Evolutionary conservation across 2,797 vertebrate species (phyloP).

Genomic region (Gastrophryne carolinensis): DNA sequence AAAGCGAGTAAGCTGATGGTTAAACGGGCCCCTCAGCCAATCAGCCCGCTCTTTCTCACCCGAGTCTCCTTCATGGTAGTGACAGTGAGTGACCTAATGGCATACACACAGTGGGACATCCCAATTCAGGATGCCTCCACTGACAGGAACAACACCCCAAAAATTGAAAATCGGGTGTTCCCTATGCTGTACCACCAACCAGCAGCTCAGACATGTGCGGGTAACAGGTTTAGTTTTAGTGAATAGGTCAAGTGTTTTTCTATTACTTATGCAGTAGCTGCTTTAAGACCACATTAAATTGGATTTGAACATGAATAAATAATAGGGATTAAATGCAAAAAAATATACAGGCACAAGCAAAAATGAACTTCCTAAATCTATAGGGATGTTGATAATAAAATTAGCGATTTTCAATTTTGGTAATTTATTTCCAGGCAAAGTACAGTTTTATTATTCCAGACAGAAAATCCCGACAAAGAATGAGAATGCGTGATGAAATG

Average conservation of each 20-base stretch:
- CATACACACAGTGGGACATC: too few relatives aligned
- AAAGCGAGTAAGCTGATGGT: too few relatives aligned
- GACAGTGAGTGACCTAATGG: too few relatives aligned
- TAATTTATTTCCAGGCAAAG: slow-evolving; percentile 28
- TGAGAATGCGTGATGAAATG: slow-evolving; percentile 9
- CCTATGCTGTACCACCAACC: too few relatives aligned
- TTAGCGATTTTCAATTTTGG: slow-evolving; percentile 11
- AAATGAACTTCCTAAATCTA: slow-evolving; percentile 6
- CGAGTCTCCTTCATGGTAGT: too few relatives aligned
- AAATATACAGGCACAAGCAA: neutral
- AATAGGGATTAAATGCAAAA: slow-evolving; percentile 22
- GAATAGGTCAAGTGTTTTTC: slow-evolving; percentile 1
- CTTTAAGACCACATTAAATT: neutral
- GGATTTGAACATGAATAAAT: slow-evolving; percentile 10
- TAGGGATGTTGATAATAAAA: slow-evolving; percentile 13
- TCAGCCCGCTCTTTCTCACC: too few relatives aligned
- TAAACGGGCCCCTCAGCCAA: too few relatives aligned
- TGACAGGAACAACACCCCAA: too few relatives aligned
- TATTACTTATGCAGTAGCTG: neutral
- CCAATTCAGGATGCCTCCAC: too few relatives aligned
- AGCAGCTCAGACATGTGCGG: too few relatives aligned
- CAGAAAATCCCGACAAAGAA: slow-evolving; percentile 21
- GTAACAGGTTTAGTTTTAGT: too few relatives aligned
- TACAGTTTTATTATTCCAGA: neutral
- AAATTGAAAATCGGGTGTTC: too few relatives aligned